phyloP scores from a whole-genome alignment of 2,113 vertebrate species.

The Lophotis ruficrista region DNA sequence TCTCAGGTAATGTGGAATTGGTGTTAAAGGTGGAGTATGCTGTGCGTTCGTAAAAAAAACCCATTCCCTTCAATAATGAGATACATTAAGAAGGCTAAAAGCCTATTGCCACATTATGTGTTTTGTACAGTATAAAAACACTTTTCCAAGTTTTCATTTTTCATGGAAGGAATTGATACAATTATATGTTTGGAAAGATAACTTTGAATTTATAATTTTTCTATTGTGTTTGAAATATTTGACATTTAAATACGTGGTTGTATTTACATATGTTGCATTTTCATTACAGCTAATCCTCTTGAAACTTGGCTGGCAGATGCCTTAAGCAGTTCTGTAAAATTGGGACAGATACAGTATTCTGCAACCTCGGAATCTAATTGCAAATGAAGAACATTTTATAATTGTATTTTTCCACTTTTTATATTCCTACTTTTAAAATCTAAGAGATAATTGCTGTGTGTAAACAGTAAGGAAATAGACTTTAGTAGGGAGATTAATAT shows the following conservation, averaged over 20 bases:
- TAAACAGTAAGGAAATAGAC: not conserved
- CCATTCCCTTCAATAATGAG: not conserved
- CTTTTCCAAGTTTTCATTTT: conserved; percentile 1
- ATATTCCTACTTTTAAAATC: not conserved
- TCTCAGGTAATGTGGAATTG: not conserved
- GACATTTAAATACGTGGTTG: conserved; percentile 42
- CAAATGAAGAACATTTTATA: not conserved
- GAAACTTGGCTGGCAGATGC: conserved; percentile 70
- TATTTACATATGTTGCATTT: conserved; percentile 74
- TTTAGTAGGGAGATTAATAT: not conserved
- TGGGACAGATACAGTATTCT: conserved; percentile 51
- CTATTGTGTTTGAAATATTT: conserved; percentile 55
- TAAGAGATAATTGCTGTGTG: not conserved
- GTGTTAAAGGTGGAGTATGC: not conserved
- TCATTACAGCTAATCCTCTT: conserved; percentile 69
- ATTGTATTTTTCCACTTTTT: not conserved
- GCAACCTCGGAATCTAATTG: conserved; percentile 30
- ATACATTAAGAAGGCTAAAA: not conserved
- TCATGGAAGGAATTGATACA: not conserved
- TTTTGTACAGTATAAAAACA: not conserved
- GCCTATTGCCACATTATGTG: not conserved
- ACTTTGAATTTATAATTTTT: conserved; percentile 48
- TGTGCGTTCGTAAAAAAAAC: not conserved
- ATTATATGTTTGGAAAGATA: conserved; percentile 25
- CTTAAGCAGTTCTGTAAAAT: conserved; percentile 64